Percentiles rank a stretch among this genome's conserved stretches.
These are phyloP conservation scores for Osedax fenrisi DNA, from an alignment of 2,888 invertebrate species.

Conservation along the genomic window DNA sequence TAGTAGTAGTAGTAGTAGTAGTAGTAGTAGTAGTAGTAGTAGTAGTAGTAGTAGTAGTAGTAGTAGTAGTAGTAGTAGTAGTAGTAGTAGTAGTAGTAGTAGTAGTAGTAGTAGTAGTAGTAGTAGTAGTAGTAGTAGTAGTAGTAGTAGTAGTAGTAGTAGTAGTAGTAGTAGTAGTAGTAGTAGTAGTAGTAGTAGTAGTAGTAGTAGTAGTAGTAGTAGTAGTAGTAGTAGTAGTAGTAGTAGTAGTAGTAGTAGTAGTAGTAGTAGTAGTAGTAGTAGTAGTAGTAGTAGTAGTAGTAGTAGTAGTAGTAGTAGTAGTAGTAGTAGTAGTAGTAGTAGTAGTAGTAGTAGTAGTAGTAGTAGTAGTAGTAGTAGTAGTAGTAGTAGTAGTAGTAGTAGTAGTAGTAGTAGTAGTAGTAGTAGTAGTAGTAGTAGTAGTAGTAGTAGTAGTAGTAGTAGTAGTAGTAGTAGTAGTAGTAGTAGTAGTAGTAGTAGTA, in stretches of 20 bases:
- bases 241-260: slow-evolving; percentile 19
- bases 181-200: background rate
- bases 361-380: background rate
- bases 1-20: no score
- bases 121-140: no score
- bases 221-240: slow-evolving; percentile 19
- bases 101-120: no score
- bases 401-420: slow-evolving; percentile 21
- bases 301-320: slow-evolving; percentile 20
- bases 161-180: no score
- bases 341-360: no score
- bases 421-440: slow-evolving; percentile 9
- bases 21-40: no score
- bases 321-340: background rate
- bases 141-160: no score
- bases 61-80: no score
- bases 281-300: slow-evolving; percentile 15
- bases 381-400: slow-evolving; percentile 5
- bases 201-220: slow-evolving; percentile 20
- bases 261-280: slow-evolving; percentile 22
- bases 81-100: no score
- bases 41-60: no score
- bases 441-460: background rate
- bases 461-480: no score
- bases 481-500: no score